A percentile compares a stretch with the other conserved stretches of the same genome.
Evolutionary conservation across 2,888 invertebrate genomes (phyloP).

Genomic region (Phlogophora meticulosa): DNA sequence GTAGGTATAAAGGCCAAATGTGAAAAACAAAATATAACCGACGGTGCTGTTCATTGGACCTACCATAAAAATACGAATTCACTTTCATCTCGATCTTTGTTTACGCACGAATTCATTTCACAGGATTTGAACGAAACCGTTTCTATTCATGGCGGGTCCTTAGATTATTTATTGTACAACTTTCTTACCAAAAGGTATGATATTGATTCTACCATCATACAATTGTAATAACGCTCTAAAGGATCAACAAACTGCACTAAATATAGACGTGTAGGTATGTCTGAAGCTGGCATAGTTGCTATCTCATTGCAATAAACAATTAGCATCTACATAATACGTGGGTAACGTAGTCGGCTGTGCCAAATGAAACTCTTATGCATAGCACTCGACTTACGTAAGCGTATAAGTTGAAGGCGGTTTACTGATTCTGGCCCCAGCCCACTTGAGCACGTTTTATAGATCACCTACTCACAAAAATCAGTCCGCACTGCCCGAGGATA

Average conservation of each 20-base stretch:
- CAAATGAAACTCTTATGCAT: slow-evolving; percentile 73
- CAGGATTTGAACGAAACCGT: slow-evolving; percentile 7
- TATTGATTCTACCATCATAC: slow-evolving; percentile 10
- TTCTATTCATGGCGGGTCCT: slow-evolving; percentile 22
- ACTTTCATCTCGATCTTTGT: slow-evolving; percentile 50
- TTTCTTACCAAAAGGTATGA: slow-evolving; percentile 25
- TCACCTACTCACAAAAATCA: slow-evolving; percentile 64
- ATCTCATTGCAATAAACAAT: slow-evolving; percentile 46
- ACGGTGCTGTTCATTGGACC: slow-evolving; percentile 45
- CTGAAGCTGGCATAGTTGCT: slow-evolving; percentile 28
- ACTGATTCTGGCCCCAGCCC: slow-evolving; percentile 74
- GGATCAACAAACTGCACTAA: slow-evolving; percentile 37
- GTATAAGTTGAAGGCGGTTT: slow-evolving; percentile 76
- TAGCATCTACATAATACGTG: slow-evolving; percentile 45
- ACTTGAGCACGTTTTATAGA: slow-evolving; percentile 76
- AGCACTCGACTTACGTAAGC: slow-evolving; percentile 77
- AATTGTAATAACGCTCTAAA: slow-evolving; percentile 12
- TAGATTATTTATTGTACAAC: slow-evolving; percentile 16
- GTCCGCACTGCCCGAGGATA: not conserved
- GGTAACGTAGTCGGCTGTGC: slow-evolving; percentile 66
- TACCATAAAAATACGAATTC: slow-evolving; percentile 54
- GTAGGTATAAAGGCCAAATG: slow-evolving; percentile 57
- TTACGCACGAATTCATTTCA: slow-evolving; percentile 44
- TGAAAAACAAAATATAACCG: slow-evolving; percentile 44
- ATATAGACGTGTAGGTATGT: slow-evolving; percentile 44